phyloP scores from a whole-genome alignment of 2,797 vertebrate genomes.

The Chrysolophus pictus region DNA sequence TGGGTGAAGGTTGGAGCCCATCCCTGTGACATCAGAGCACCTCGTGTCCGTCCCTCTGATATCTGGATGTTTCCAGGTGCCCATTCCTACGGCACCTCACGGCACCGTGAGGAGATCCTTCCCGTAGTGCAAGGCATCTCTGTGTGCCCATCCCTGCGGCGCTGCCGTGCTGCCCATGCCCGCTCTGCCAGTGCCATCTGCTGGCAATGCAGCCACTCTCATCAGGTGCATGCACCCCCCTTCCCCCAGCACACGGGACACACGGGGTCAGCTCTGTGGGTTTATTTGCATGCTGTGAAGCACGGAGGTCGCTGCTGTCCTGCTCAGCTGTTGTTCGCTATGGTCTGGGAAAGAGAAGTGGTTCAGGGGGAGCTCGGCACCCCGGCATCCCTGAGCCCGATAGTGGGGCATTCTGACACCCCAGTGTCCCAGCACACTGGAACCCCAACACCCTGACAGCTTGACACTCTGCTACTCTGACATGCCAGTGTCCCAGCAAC shows the following conservation, averaged over 20 bases:
- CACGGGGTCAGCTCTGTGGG: neutral
- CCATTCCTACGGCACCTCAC: neutral
- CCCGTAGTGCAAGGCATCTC: neutral
- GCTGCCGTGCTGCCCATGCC: fast-evolving
- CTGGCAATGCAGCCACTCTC: neutral
- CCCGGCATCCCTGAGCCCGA: too few species aligned
- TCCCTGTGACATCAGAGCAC: neutral
- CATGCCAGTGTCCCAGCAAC: neutral
- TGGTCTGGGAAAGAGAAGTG: neutral
- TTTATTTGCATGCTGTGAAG: neutral
- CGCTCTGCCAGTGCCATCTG: neutral
- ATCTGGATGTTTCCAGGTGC: neutral
- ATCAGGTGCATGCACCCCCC: neutral
- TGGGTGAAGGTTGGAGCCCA: neutral
- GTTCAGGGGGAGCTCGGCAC: neutral
- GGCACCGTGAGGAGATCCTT: neutral
- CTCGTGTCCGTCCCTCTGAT: neutral
- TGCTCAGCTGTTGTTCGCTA: neutral
- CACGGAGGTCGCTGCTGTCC: fast-evolving
- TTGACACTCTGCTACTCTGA: neutral
- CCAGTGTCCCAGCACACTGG: neutral
- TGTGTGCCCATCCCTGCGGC: neutral
- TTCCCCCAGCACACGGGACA: neutral
- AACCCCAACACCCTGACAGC: neutral
- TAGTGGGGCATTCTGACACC: too few species aligned